phyloP scores from a whole-genome alignment of 2,888 invertebrate genomes.

The Ecliptopera silaceata region DNA sequence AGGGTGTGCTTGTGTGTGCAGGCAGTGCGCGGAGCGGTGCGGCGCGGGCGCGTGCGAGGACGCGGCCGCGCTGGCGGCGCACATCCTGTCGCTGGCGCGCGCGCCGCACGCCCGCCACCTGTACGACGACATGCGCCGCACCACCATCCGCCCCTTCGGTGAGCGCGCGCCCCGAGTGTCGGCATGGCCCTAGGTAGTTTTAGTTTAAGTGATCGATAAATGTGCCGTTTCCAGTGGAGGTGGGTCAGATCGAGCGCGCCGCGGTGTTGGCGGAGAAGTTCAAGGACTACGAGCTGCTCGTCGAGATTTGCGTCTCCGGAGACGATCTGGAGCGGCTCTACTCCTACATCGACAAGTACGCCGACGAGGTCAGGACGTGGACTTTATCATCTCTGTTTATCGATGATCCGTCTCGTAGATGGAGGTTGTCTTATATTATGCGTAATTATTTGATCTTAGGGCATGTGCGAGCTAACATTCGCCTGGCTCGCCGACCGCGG shows the following conservation, averaged over 20 bases:
- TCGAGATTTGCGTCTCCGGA: constrained; percentile 90
- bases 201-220: too few relatives aligned
- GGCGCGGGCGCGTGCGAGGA: constrained; percentile 65
- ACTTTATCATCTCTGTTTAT: too few relatives aligned
- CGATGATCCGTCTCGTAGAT: too few relatives aligned
- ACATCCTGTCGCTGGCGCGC: constrained; percentile 50
- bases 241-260: constrained; percentile 90
- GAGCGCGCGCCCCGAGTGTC: background rate
- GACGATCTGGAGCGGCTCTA: constrained; percentile 83
- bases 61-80: constrained; percentile 61
- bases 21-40: constrained; percentile 80
- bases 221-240: constrained; percentile 82
- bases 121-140: constrained; percentile 86
- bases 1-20: constrained; percentile 28
- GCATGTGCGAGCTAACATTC: constrained; percentile 56
- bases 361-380: constrained; percentile 65
- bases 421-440: too few relatives aligned
- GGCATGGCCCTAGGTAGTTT: too few relatives aligned
- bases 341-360: constrained; percentile 66
- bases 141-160: constrained; percentile 87
- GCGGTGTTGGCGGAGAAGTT: constrained; percentile 95
- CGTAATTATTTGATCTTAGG: background rate
- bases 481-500: constrained; percentile 43
- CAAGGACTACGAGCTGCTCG: constrained; percentile 91
- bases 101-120: constrained; percentile 56